Evolutionary conservation across 2,888 invertebrate genomes (phyloP).

Genomic region (Cacoxenus indagator): DNA sequence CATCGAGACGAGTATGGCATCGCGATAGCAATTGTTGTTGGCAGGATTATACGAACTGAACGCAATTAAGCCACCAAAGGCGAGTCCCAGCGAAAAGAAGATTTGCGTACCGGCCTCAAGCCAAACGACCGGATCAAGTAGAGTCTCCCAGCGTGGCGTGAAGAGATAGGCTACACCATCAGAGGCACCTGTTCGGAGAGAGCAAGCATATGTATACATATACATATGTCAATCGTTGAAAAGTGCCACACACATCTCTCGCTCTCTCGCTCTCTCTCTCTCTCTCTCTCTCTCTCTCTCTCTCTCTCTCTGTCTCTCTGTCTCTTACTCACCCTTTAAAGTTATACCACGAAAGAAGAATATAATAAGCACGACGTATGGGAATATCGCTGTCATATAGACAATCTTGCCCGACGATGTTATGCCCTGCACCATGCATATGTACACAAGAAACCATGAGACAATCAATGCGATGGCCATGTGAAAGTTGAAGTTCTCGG

Average conservation of each 20-base stretch:
- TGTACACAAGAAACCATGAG: slow-evolving; percentile 94
- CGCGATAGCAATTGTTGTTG: slow-evolving; percentile 95
- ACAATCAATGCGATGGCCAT: slow-evolving; percentile 87
- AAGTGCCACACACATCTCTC: neutral
- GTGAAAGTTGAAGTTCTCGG: slow-evolving; percentile 91
- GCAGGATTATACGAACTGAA: slow-evolving; percentile 95
- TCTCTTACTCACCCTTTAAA: slow-evolving; percentile 77
- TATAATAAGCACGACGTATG: slow-evolving; percentile 93
- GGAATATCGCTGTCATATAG: slow-evolving; percentile 96
- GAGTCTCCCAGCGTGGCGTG: slow-evolving; percentile 91
- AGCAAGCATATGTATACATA: neutral
- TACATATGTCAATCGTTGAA: neutral
- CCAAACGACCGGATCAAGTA: slow-evolving; percentile 96
- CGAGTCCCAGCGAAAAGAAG: slow-evolving; percentile 95
- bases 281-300: neutral
- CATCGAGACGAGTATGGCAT: slow-evolving; percentile 91
- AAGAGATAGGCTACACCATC: slow-evolving; percentile 91
- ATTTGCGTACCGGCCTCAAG: slow-evolving; percentile 97
- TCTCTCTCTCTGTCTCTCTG: neutral
- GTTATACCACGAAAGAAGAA: slow-evolving; percentile 96
- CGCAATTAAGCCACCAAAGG: slow-evolving; percentile 96
- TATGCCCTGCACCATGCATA: slow-evolving; percentile 98
- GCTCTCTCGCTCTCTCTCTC: too few relatives aligned
- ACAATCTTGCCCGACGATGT: slow-evolving; percentile 97
- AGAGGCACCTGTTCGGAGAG: slow-evolving; percentile 64